Percentiles rank a stretch among this genome's conserved stretches.
Evolutionary conservation across 1,140 invertebrate genomes (phyloP).

Genomic region (Venustaconcha ellipsiformis): DNA sequence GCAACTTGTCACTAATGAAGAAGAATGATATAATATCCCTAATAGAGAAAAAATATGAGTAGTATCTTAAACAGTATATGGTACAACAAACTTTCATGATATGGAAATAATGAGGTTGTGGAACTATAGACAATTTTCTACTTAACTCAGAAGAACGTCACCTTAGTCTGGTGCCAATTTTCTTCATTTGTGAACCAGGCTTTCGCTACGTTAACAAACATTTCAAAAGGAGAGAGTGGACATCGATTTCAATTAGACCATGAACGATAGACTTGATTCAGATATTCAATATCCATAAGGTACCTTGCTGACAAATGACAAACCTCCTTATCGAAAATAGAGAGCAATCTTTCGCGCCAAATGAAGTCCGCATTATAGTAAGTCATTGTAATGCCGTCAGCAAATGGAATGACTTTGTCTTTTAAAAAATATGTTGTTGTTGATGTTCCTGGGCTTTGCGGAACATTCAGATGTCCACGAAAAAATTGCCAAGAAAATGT

Average conservation of each 20-base stretch:
- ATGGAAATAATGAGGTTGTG: too few species aligned
- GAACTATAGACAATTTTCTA: not conserved
- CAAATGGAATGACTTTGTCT: not conserved
- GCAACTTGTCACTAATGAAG: too few species aligned
- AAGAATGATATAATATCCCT: too few species aligned
- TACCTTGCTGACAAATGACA: not conserved
- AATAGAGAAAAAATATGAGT: too few species aligned
- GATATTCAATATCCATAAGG: not conserved
- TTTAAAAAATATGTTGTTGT: not conserved
- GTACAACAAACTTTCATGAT: too few species aligned
- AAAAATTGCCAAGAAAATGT: not conserved
- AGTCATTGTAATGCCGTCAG: not conserved
- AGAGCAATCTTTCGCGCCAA: not conserved
- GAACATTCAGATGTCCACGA: not conserved
- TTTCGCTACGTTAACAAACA: not conserved
- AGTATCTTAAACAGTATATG: too few species aligned
- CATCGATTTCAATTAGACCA: constrained; percentile 12
- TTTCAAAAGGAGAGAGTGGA: not conserved
- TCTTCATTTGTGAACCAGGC: not conserved
- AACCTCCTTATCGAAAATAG: not conserved
- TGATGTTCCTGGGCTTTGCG: constrained; percentile 3
- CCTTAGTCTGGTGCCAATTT: constrained; percentile 3
- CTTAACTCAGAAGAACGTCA: not conserved
- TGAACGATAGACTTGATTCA: constrained; percentile 9
- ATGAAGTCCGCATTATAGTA: constrained; percentile 1